Evolutionary conservation across 2,888 invertebrate genomes (phyloP), one percentile per base, ranked within the genome.

Genomic region (Cistogaster globosa): DNA sequence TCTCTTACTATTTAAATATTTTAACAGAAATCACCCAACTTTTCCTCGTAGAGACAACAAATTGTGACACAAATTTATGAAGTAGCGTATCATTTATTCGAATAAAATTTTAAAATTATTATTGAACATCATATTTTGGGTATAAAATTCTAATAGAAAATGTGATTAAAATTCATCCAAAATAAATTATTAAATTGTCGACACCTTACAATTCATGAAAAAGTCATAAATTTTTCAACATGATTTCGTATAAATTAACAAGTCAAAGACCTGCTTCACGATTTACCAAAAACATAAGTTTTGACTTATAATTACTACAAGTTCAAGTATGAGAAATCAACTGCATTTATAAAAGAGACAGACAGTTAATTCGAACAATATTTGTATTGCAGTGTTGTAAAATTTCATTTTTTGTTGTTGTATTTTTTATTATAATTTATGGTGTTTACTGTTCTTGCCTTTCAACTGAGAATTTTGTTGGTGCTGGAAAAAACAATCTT

Each of bases 351-450:
- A 32, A 68, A 68, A 53, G 32, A 53, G 26, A 53, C 51, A 55
- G 26, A 65, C 75, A 55, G 18, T 26, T 72, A 51, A 57, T 51
- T 55, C 58, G 48, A 48, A 65, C 45, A 65, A 57, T 58, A 60
- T 79, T 63, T 71, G 36, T 71, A 38, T 71, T 26, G 57, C 67
- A 68, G 67, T 78, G 42, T 57, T 55, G 42, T 75, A 18, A 38
- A 12, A n/a, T n/a, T n/a, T n/a, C n/a, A n/a, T 26, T 38, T 65
- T 22, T 42, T 45, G 7, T 42, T 53, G 22, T 48, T 51, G 36
- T 22, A 5, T 51, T 51, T 58, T 26, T n/a, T 53, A 38, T 42
- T 53, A 62, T 53, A 83, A 83, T 83, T 72, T 77, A 83, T 77
- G 71, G 58, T 18, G 58, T 51, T 74, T 58, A 48, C 51, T 71